Evolutionary conservation across 2,113 vertebrate species (phyloP).

Genomic region (Oncorhynchus gorbuscha): DNA sequence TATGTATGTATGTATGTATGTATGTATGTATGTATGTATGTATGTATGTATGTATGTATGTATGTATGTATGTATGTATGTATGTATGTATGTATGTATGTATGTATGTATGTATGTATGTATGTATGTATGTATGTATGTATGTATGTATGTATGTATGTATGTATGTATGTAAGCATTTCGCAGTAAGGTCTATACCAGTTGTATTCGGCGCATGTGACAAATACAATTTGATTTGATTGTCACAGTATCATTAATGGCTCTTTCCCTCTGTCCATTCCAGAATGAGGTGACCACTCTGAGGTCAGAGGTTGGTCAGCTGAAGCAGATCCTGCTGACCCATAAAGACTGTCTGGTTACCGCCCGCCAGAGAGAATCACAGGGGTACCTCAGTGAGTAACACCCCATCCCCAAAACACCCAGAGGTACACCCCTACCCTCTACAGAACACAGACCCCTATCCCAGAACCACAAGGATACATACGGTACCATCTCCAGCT

Average conservation of each 20-base stretch:
- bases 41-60: no score
- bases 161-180: no score
- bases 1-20: no score
- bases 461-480: not conserved
- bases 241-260: not conserved
- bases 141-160: no score
- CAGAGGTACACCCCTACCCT: not conserved
- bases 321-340: conserved; percentile 95
- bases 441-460: not conserved
- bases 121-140: no score
- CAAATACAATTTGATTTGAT: not conserved
- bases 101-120: no score
- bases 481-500: no score
- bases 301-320: conserved; percentile 95
- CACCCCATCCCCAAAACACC: not conserved
- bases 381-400: conserved; percentile 96
- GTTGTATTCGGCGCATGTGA: no score
- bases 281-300: conserved; percentile 97
- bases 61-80: no score
- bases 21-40: no score
- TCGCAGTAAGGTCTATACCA: no score
- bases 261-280: conserved; percentile 21
- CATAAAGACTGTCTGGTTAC: conserved; percentile 99
- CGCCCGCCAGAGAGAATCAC: conserved; percentile 92
- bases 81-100: no score